Evolutionary conservation across 64 coral and sea anemone species (phyloP).

Genomic region (Anthopleura sola): DNA sequence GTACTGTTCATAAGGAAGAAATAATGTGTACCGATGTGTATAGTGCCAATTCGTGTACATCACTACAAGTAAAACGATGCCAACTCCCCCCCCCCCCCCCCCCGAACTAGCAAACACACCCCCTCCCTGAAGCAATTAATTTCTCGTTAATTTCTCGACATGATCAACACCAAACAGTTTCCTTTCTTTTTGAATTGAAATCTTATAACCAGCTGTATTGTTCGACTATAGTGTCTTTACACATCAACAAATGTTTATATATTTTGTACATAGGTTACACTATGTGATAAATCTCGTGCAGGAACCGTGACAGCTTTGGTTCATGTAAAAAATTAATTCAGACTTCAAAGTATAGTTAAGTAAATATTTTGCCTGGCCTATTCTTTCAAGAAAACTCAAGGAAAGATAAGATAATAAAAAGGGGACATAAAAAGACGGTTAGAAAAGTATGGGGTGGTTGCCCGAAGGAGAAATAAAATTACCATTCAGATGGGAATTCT

Average conservation of each 20-base stretch:
- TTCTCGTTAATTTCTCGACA: neutral
- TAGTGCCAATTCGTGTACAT: neutral
- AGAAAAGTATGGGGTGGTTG: neutral
- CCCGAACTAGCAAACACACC: neutral
- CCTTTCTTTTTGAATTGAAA: neutral
- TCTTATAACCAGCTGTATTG: neutral
- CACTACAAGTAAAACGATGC: neutral
- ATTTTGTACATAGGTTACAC: neutral
- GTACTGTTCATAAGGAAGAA: neutral
- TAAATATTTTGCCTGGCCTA: neutral
- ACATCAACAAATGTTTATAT: neutral
- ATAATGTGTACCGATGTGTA: no score
- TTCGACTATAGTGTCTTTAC: neutral
- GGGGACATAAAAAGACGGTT: no score
- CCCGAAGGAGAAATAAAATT: neutral
- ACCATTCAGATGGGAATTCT: neutral
- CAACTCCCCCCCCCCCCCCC: no score
- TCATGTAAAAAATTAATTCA: neutral
- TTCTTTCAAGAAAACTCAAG: neutral
- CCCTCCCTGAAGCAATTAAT: conserved; percentile 7
- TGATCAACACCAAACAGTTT: neutral
- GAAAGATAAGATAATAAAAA: neutral
- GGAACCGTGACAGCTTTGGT: neutral
- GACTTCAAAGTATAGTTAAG: neutral
- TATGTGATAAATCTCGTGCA: neutral